These are phyloP conservation scores for Agapornis roseicollis DNA, from an alignment of 2,113 vertebrate genomes.

Conservation along the genomic window DNA sequence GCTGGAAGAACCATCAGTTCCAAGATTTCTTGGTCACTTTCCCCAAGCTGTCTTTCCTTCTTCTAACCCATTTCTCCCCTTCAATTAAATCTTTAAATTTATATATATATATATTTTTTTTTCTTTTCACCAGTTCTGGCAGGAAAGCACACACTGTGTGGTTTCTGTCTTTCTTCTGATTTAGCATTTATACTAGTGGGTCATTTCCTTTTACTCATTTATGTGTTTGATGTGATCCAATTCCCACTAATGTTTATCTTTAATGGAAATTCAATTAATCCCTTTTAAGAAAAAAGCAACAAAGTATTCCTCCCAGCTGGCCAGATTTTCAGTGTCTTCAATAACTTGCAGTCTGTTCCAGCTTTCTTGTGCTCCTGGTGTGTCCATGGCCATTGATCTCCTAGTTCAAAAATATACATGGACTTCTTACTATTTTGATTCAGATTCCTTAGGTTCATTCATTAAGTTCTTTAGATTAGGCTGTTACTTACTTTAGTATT, in stretches of 20 bases:
- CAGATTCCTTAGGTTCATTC: background rate
- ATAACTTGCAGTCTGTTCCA: background rate
- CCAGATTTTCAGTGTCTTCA: background rate
- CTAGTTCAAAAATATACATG: background rate
- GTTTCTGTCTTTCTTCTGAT: constrained; percentile 10
- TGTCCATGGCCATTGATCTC: background rate
- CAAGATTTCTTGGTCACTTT: background rate
- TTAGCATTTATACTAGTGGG: background rate
- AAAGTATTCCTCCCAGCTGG: background rate
- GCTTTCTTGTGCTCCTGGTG: background rate
- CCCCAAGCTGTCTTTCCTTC: background rate
- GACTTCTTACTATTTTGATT: background rate
- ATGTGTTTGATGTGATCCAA: background rate
- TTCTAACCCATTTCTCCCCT: background rate
- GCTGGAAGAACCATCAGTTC: background rate
- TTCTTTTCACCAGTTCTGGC: background rate
- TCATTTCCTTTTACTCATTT: background rate
- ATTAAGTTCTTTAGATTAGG: background rate
- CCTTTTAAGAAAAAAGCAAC: constrained; percentile 12
- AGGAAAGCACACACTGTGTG: background rate
- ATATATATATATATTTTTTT: background rate
- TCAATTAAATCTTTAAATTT: background rate
- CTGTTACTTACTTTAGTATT: background rate
- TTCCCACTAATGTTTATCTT: background rate
- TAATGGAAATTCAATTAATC: background rate